These are phyloP conservation scores for Ceyx cyanopectus DNA, from an alignment of 2,113 vertebrate species.

Conservation along the genomic window DNA sequence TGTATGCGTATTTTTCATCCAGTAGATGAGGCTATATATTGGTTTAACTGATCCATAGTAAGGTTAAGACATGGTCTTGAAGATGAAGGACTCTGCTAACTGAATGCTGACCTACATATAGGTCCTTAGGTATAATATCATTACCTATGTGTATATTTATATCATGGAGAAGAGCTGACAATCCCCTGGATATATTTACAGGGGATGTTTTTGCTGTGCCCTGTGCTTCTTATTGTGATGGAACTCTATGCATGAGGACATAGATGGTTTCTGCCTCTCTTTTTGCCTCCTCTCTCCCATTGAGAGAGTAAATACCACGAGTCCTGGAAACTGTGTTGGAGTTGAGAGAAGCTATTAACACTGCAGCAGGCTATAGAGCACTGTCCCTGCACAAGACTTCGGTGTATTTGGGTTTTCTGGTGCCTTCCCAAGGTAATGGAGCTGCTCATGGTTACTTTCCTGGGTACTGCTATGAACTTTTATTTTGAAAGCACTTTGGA, in stretches of 20 bases:
- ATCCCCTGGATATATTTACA: background rate
- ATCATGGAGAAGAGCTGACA: background rate
- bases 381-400: rapidly evolving
- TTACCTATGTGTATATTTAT: background rate
- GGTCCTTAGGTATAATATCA: background rate
- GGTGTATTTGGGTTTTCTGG: background rate
- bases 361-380: background rate
- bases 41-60: background rate
- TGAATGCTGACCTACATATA: background rate
- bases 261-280: background rate
- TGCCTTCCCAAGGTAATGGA: background rate
- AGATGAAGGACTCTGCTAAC: background rate
- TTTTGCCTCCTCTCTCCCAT: background rate
- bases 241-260: background rate
- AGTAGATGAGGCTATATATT: background rate
- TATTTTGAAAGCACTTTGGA: conserved; percentile 26
- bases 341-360: background rate
- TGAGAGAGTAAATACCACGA: background rate
- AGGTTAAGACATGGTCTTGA: background rate
- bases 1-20: background rate
- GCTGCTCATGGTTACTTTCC: background rate
- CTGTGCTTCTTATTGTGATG: background rate
- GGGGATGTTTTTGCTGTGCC: background rate
- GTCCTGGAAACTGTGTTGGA: background rate
- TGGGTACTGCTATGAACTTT: background rate